These are phyloP conservation scores for Ischnura elegans DNA, from an alignment of 2,888 invertebrate species.

Conservation along the genomic window DNA sequence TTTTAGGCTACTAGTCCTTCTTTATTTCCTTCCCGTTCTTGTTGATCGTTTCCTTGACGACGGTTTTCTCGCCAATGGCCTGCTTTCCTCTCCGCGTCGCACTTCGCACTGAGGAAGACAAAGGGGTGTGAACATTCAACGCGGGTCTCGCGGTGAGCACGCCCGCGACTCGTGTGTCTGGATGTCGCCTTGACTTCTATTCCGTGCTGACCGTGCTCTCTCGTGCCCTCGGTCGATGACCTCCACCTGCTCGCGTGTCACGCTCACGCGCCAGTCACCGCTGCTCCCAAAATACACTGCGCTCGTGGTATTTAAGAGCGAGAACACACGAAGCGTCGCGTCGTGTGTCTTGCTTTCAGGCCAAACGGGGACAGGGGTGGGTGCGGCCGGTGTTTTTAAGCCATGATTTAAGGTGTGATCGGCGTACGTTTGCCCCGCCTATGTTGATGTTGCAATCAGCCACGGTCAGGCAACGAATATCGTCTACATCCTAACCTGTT, in stretches of 20 bases:
- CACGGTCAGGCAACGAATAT: no score
- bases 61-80: background rate
- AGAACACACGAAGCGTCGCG: background rate
- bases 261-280: background rate
- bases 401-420: no score
- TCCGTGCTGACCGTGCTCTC: background rate
- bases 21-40: background rate
- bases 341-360: background rate
- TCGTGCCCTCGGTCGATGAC: background rate
- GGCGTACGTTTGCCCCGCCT: no score
- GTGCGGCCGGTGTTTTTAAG: no score
- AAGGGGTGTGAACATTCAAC: background rate
- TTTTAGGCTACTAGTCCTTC: no score
- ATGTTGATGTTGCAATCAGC: no score
- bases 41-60: background rate
- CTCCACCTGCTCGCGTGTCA: background rate
- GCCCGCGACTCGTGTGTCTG: no score
- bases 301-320: background rate
- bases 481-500: no score
- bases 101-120: background rate
- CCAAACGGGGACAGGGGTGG: no score
- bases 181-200: conserved; percentile 12
- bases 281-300: background rate
- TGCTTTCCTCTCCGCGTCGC: background rate
- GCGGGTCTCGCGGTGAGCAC: no score